Conservation (phyloP, 2,797 vertebrate species). For the Bradypus variegatus region DNA sequence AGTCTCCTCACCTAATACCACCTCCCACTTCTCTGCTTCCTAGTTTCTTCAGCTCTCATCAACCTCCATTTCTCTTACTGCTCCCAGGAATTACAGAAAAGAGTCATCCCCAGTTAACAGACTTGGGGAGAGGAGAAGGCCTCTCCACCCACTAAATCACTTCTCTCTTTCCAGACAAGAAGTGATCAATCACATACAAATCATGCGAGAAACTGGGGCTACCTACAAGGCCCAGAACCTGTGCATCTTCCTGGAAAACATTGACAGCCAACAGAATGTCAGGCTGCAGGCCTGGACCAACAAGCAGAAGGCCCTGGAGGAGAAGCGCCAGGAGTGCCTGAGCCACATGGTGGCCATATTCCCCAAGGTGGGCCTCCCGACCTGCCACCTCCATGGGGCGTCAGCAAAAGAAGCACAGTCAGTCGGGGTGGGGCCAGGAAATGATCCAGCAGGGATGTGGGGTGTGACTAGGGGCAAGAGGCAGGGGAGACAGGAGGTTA, state of each 20-base stretch:
- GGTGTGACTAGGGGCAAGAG: neutral
- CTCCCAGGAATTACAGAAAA: neutral
- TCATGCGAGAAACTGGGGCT: neutral
- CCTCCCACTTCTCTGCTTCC: neutral
- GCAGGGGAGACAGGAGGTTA: neutral
- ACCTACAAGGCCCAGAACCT: constrained; percentile 22
- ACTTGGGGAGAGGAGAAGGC: neutral
- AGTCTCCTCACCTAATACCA: neutral
- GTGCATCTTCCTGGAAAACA: constrained; percentile 41
- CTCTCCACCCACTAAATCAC: neutral
- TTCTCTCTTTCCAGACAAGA: constrained; percentile 51
- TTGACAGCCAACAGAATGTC: neutral
- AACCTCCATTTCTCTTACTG: neutral
- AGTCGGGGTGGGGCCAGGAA: neutral
- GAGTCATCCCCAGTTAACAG: neutral
- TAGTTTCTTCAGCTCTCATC: neutral
- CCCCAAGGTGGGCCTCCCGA: constrained; percentile 49
- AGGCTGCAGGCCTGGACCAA: constrained; percentile 41
- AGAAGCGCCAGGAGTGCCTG: constrained; percentile 31
- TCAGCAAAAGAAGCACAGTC: neutral
- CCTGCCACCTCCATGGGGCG: neutral
- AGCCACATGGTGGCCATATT: constrained; percentile 51
- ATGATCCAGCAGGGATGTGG: neutral
- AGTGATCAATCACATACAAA: constrained; percentile 38
- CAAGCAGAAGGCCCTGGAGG: constrained; percentile 47